These are phyloP conservation scores for Halocynthia aurantium DNA, from an alignment of 23 tunicate genomes.

Conservation along the genomic window DNA sequence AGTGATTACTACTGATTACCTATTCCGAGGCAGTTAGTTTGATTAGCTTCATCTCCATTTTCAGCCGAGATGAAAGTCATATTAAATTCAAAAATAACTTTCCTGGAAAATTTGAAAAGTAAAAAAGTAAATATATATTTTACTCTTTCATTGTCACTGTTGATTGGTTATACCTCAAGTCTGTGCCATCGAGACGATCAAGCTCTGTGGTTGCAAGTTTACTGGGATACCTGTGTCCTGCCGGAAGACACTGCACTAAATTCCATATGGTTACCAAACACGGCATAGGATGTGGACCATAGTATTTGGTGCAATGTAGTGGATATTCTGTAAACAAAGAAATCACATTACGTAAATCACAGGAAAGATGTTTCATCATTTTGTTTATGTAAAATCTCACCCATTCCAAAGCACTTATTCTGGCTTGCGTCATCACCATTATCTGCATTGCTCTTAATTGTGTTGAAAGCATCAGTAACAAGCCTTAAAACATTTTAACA, in stretches of 20 bases:
- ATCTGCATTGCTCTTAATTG: no score
- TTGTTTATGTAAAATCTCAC: not conserved
- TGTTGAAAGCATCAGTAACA: no score
- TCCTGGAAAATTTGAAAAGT: not conserved
- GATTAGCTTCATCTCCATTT: slow-evolving; percentile 5
- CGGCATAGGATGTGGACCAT: slow-evolving; percentile 1
- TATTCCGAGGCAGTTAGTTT: slow-evolving; percentile 17
- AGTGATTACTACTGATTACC: slow-evolving; percentile 5
- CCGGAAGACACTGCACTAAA: not conserved
- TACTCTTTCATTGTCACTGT: no score
- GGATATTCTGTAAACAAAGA: slow-evolving; percentile 9
- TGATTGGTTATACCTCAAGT: not conserved
- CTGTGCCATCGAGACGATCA: not conserved
- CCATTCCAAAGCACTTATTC: no score
- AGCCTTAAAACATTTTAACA: no score
- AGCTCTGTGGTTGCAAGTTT: not conserved
- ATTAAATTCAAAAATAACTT: not conserved
- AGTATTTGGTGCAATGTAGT: not conserved
- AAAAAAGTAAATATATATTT: no score
- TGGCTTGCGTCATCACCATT: no score
- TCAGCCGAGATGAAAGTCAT: not conserved
- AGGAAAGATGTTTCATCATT: not conserved
- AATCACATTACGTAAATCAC: not conserved
- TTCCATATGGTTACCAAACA: not conserved
- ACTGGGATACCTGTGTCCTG: not conserved